Evolutionary conservation across 2,113 vertebrate species (phyloP).

Genomic region (Daphoenositta chrysoptera): DNA sequence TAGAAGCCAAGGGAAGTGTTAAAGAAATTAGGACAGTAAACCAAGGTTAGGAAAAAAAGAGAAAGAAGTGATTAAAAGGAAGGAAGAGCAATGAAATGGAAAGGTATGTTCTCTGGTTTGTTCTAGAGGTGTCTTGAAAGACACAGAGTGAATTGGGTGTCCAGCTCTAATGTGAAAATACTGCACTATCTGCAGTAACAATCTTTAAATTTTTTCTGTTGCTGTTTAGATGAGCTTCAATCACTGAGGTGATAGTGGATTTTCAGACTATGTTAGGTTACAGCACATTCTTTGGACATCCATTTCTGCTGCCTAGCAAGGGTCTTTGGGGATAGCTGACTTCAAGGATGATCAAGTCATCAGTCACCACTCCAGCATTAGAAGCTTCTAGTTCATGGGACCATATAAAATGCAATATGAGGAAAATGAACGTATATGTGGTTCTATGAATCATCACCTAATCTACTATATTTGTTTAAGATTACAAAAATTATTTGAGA

Average conservation of each 20-base stretch:
- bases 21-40: conserved; percentile 54
- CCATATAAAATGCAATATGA: not conserved
- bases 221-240: not conserved
- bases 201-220: not conserved
- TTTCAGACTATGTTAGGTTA: not conserved
- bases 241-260: not conserved
- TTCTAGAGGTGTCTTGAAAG: not conserved
- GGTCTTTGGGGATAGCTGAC: not conserved
- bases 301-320: not conserved
- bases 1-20: conserved; percentile 29
- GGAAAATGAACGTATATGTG: not conserved
- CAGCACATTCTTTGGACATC: not conserved
- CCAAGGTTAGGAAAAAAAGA: not conserved
- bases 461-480: not conserved
- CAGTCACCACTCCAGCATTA: not conserved
- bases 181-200: not conserved
- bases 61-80: not conserved
- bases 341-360: not conserved
- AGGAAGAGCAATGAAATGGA: not conserved
- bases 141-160: not conserved
- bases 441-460: not conserved
- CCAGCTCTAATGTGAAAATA: not conserved
- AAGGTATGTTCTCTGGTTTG: not conserved
- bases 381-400: not conserved
- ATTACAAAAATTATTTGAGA: not conserved